Conservation (phyloP, 2,797 vertebrate species). For the Halcyon leucocephala region DNA sequence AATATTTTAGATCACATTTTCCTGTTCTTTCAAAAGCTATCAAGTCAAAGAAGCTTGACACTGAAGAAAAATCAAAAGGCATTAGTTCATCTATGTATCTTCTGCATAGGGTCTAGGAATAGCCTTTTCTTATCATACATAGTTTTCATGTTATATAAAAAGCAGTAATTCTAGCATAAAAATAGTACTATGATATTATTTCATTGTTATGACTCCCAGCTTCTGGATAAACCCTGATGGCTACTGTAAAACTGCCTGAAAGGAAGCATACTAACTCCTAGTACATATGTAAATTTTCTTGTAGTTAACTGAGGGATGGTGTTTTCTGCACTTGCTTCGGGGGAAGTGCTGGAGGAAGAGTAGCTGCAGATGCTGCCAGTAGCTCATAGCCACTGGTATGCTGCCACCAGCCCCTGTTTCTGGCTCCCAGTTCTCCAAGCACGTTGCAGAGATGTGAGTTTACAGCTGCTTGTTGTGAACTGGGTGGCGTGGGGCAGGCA, state of each 20-base stretch:
- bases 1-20: conserved; percentile 53
- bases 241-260: conserved; percentile 34
- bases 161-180: neutral
- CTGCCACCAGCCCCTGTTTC: neutral
- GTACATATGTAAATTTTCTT: neutral
- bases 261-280: neutral
- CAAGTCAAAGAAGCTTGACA: conserved; percentile 38
- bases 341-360: neutral
- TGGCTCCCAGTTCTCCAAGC: accelerated
- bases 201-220: conserved; percentile 8
- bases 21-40: conserved; percentile 54
- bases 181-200: conserved; percentile 5
- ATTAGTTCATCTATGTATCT: neutral
- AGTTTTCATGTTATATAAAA: neutral
- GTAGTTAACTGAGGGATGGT: neutral
- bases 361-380: neutral
- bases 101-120: neutral
- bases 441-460: accelerated
- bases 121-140: neutral
- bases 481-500: neutral
- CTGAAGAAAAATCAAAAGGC: neutral
- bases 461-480: neutral
- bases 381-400: neutral
- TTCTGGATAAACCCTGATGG: conserved; percentile 29
- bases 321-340: neutral